These are phyloP conservation scores for Reticulitermes lucifugus DNA, from an alignment of 2,888 invertebrate species.

Conservation along the genomic window DNA sequence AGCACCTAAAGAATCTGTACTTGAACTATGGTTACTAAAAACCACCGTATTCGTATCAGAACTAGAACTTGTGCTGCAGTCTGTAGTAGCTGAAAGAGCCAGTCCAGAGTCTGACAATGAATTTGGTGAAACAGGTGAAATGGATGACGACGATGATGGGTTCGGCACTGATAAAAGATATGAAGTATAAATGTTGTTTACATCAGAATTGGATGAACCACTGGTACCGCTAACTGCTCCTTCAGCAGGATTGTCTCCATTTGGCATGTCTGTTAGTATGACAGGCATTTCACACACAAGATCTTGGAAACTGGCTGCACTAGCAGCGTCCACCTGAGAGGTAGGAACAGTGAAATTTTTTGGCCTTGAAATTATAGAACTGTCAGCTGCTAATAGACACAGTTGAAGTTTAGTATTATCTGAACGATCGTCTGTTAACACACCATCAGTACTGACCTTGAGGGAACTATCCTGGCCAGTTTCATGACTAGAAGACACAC, in stretches of 20 bases:
- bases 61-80: conserved; percentile 48
- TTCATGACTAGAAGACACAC: conserved; percentile 41
- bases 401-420: not conserved
- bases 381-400: not conserved
- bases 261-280: conserved; percentile 40
- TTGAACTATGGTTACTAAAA: conserved; percentile 47
- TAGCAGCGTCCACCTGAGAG: not conserved
- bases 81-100: conserved; percentile 44
- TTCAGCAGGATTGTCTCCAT: not conserved
- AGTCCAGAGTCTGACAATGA: conserved; percentile 51
- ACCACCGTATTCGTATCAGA: conserved; percentile 49
- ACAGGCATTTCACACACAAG: conserved; percentile 44
- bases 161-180: conserved; percentile 46
- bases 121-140: conserved; percentile 51
- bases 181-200: not conserved
- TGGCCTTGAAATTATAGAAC: not conserved
- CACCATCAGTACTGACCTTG: not conserved
- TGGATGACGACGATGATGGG: conserved; percentile 27
- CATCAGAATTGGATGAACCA: not conserved
- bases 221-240: not conserved
- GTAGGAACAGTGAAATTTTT: not conserved
- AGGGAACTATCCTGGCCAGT: not conserved
- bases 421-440: not conserved
- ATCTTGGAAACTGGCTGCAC: conserved; percentile 22
- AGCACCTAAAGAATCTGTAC: conserved; percentile 47